phyloP scores from a whole-genome alignment of 2,113 vertebrate species.

The Glareola pratincola region DNA sequence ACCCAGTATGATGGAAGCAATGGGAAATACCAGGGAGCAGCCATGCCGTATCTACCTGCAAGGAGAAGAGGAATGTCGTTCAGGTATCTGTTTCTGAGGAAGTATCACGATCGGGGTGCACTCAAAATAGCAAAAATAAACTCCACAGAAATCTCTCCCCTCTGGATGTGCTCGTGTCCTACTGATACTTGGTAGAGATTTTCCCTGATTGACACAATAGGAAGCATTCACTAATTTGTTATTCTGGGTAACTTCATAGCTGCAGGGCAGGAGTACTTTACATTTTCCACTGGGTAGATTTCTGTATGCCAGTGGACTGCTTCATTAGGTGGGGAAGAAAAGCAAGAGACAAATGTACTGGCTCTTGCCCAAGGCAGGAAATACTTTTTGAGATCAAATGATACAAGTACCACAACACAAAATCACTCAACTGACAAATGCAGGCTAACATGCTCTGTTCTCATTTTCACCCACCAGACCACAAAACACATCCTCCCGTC shows the following conservation, averaged over 20 bases:
- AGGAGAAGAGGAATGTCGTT: background rate
- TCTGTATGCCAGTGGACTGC: background rate
- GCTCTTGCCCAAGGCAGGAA: slow-evolving; percentile 47
- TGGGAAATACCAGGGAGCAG: slow-evolving; percentile 91
- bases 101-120: no score
- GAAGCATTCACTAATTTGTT: background rate
- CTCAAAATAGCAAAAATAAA: background rate
- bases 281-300: slow-evolving; percentile 32
- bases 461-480: background rate
- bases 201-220: background rate
- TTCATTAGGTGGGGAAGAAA: slow-evolving; percentile 50
- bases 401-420: background rate
- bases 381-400: slow-evolving; percentile 41
- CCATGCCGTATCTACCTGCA: slow-evolving; percentile 90
- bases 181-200: background rate
- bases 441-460: background rate
- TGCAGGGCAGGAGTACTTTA: slow-evolving; percentile 21
- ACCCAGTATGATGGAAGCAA: slow-evolving; percentile 90
- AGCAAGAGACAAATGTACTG: slow-evolving; percentile 32
- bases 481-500: background rate
- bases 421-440: slow-evolving; percentile 27
- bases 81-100: background rate
- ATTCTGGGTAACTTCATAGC: slow-evolving; percentile 34
- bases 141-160: background rate
- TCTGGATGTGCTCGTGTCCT: background rate